A percentile compares a stretch with the other conserved stretches of the same genome.
phyloP scores from a whole-genome alignment of 2,113 vertebrate genomes.

The Symphodus melops region DNA sequence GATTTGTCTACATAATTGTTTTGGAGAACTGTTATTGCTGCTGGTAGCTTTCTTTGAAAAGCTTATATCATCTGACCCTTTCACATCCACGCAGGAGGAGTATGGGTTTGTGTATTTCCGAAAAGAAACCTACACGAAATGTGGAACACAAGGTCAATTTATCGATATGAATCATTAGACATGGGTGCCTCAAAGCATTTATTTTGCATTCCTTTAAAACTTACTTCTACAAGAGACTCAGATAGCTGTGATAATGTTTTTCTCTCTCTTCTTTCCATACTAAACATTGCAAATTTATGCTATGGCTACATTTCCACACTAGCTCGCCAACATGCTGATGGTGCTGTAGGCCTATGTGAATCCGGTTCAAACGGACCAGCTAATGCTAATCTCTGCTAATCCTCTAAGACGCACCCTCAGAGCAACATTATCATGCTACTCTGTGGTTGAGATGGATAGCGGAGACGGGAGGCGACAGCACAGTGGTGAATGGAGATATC shows the following conservation, averaged over 20 bases:
- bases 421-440: constrained; percentile 63
- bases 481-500: constrained; percentile 50
- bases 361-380: constrained; percentile 74
- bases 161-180: constrained; percentile 12
- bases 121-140: not conserved
- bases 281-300: constrained; percentile 33
- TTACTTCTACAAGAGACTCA: not conserved
- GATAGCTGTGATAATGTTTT: not conserved
- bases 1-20: constrained; percentile 13
- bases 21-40: not conserved
- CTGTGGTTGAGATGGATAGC: constrained; percentile 46
- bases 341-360: constrained; percentile 47
- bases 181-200: not conserved
- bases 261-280: not conserved
- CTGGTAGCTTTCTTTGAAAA: not conserved
- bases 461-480: constrained; percentile 21
- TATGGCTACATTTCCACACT: constrained; percentile 32
- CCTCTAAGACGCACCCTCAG: constrained; percentile 62
- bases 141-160: not conserved
- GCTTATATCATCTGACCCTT: not conserved
- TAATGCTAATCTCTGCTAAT: constrained; percentile 80
- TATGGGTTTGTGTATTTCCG: not conserved
- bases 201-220: constrained; percentile 1
- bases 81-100: not conserved
- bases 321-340: constrained; percentile 52